phyloP scores from a whole-genome alignment of 2,888 invertebrate species.

The Raillietiella orientalis region DNA sequence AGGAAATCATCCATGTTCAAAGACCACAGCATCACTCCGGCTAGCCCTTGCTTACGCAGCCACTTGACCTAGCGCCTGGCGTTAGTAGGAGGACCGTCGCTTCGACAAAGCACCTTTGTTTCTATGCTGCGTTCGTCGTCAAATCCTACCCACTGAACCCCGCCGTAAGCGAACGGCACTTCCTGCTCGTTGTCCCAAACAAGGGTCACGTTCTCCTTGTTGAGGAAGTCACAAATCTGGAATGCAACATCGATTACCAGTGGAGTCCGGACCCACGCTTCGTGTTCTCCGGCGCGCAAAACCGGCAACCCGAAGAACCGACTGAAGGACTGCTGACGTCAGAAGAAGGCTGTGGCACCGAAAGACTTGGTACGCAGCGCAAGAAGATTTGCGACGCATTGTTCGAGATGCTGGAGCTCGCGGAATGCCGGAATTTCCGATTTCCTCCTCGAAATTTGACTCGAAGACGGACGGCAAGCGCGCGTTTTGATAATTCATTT shows the following conservation, averaged over 20 bases:
- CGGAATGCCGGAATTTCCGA: no score
- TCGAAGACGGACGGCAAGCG: no score
- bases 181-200: conserved; percentile 90
- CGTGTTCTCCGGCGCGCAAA: no score
- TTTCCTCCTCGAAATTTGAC: no score
- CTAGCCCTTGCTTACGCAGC: conserved; percentile 73
- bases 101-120: conserved; percentile 33
- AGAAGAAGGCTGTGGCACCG: no score
- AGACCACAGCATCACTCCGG: conserved; percentile 90
- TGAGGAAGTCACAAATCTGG: conserved; percentile 55
- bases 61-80: conserved; percentile 36
- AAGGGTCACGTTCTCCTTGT: conserved; percentile 58
- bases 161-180: conserved; percentile 72
- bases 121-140: conserved; percentile 70
- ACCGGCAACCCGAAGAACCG: no score
- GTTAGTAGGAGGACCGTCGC: neutral
- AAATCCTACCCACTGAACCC: conserved; percentile 76
- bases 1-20: conserved; percentile 84
- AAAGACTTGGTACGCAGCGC: no score
- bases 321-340: no score
- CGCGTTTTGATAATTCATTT: no score
- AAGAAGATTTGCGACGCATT: no score
- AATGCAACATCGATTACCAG: conserved; percentile 5
- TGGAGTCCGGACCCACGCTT: neutral
- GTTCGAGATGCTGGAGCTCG: no score